Evolutionary conservation across 2,797 vertebrate genomes (phyloP).

Genomic region (Falco concolor): DNA sequence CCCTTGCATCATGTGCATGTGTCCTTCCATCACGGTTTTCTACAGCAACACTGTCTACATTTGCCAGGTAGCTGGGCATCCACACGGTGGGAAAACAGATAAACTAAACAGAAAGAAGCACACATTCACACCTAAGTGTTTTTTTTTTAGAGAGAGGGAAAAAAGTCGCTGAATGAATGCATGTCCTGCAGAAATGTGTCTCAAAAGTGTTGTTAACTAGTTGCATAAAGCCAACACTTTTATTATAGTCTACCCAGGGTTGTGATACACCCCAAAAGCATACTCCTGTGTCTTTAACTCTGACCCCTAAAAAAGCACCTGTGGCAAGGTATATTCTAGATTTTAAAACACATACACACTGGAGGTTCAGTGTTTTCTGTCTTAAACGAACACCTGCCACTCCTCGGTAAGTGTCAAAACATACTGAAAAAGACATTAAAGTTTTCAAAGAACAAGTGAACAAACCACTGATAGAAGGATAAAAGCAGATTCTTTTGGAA

Average conservation of each 20-base stretch:
- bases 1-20: fast-evolving
- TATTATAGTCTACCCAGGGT: background rate
- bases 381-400: background rate
- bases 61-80: background rate
- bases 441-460: background rate
- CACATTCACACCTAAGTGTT: background rate
- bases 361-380: background rate
- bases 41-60: background rate
- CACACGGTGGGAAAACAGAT: background rate
- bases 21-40: background rate
- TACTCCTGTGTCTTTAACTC: background rate
- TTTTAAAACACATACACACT: background rate
- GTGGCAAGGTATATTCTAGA: background rate
- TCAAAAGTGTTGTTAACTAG: background rate
- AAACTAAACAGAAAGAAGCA: background rate
- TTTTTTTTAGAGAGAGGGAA: background rate
- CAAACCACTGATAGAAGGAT: background rate
- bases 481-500: background rate
- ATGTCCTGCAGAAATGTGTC: background rate
- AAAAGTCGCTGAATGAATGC: background rate
- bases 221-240: background rate
- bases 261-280: background rate
- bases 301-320: background rate
- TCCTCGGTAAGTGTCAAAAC: background rate
- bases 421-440: background rate